Conservation (phyloP, 1,140 invertebrate species). For the Drosophila pectinifera region DNA sequence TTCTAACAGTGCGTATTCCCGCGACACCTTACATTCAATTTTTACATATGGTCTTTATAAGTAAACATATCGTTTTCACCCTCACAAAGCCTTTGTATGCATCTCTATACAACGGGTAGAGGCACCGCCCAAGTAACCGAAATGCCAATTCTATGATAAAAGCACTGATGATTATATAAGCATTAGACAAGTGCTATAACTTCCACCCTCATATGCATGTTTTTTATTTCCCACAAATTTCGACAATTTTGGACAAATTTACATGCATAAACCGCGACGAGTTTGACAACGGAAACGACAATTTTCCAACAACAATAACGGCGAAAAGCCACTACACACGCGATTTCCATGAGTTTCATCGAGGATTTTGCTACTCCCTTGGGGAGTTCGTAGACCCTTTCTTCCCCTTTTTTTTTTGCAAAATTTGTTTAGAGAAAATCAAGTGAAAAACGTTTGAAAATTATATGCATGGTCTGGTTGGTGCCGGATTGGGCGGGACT, state of each 20-base stretch:
- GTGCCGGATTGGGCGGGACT: slow-evolving; percentile 5
- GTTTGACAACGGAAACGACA: slow-evolving; percentile 67
- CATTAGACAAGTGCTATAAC: slow-evolving; percentile 70
- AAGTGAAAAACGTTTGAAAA: slow-evolving; percentile 74
- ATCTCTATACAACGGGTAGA: slow-evolving; percentile 26
- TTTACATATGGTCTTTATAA: slow-evolving; percentile 10
- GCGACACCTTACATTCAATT: not conserved
- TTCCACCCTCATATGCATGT: slow-evolving; percentile 39
- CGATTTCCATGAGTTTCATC: slow-evolving; percentile 54
- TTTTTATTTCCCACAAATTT: slow-evolving; percentile 81
- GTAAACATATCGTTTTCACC: slow-evolving; percentile 2
- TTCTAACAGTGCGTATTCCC: not conserved
- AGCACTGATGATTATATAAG: slow-evolving; percentile 67
- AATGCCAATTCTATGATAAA: slow-evolving; percentile 68
- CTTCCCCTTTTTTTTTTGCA: slow-evolving; percentile 62
- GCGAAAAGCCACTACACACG: slow-evolving; percentile 64
- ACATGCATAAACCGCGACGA: slow-evolving; percentile 72
- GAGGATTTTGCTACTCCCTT: slow-evolving; percentile 38
- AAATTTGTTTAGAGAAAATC: slow-evolving; percentile 74
- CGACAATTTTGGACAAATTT: slow-evolving; percentile 83
- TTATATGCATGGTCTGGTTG: slow-evolving; percentile 60
- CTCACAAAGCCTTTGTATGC: slow-evolving; percentile 16
- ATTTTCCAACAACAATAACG: slow-evolving; percentile 71
- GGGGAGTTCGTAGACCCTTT: slow-evolving; percentile 60
- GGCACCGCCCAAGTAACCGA: slow-evolving; percentile 25